Conservation (phyloP, 1,140 invertebrate genomes). For the Popillia japonica region DNA sequence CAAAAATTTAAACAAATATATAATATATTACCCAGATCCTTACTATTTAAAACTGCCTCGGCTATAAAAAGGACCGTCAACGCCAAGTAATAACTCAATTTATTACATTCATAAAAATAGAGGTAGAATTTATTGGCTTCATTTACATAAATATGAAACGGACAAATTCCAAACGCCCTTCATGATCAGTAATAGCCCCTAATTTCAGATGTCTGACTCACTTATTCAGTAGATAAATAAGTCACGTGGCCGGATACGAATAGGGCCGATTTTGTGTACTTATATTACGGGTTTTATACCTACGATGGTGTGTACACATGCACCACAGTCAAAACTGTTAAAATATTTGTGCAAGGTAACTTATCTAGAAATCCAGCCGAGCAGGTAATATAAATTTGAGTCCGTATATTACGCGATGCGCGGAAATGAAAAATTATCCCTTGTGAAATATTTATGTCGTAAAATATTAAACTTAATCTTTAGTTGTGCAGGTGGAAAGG, state of each 20-base stretch:
- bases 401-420: neutral
- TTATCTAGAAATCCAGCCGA: constrained; percentile 1
- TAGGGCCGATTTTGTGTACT: neutral
- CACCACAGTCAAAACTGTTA: neutral
- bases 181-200: neutral
- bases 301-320: neutral
- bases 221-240: constrained; percentile 1
- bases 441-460: constrained; percentile 17
- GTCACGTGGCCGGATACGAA: constrained; percentile 14
- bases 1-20: too few species aligned
- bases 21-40: too few species aligned
- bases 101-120: constrained; percentile 5
- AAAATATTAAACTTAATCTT: constrained; percentile 22
- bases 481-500: neutral
- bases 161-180: neutral
- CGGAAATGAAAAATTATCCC: neutral
- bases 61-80: neutral
- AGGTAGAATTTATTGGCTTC: neutral
- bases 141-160: neutral
- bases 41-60: neutral
- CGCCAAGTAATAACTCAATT: neutral
- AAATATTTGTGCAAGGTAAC: constrained; percentile 14
- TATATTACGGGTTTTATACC: neutral
- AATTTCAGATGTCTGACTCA: neutral
- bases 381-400: constrained; percentile 21